Evolutionary conservation across 2,888 invertebrate genomes (phyloP), one percentile per base, ranked within the genome.

Genomic region (Glaucopsyche alexis): DNA sequence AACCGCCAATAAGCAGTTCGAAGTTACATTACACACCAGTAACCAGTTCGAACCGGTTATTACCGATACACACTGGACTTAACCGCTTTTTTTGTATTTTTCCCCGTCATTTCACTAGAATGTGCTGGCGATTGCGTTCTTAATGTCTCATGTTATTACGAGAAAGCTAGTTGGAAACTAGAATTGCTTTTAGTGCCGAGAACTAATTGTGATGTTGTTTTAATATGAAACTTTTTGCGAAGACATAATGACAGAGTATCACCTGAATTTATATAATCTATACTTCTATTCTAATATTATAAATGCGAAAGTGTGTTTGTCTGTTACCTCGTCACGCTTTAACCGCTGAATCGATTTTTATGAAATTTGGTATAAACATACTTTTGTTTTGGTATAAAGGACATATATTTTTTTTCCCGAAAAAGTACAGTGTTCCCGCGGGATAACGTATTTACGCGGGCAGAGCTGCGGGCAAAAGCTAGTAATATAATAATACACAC

Each of bases 81-180:
- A 60, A 38, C 60, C 60, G 60, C 60, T 38, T 60, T 55, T 55
- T 55, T n/a, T n/a, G n/a, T n/a, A n/a, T n/a, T 55, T 16, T 19
- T 19, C 19, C 55, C 55, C 29, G 60, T 60, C 60, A 60, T 29
- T 29, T 60, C 19, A 60, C 29, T 60, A 38, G 29, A 60, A 60
- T 29, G 60, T 13, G 13, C 6, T 19, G 29, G 29, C 60, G 29
- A 29, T 14, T 13, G 29, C 60, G 29, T 16, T 38, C 29, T 2
- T 60, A 60, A 60, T 60, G 60, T 60, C 60, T 60, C 29, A 60
- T 60, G 60, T 60, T 60, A 60, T 60, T 60, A 60, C 14, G 29
- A 29, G 60, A 60, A 60, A 60, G 60, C 29, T 29, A 29, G 29
- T 29, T 60, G 29, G 29, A 38, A 14, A 7, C 60, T 14, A 60